Evolutionary conservation across 2,797 vertebrate species (phyloP), one percentile per base, ranked within the genome.

Genomic region (Odontamblyopus rebecca): DNA sequence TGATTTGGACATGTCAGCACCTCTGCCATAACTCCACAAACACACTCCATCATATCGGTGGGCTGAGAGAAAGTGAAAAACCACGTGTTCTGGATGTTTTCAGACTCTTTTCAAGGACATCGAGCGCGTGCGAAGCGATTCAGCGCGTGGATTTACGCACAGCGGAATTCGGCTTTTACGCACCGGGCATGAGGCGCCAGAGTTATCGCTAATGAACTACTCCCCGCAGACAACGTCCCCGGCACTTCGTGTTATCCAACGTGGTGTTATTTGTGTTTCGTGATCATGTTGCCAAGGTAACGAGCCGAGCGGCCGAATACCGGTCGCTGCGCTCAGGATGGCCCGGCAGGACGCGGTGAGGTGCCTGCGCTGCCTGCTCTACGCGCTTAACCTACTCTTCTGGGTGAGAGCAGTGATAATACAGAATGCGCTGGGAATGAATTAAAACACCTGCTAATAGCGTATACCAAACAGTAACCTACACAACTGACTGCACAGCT

Each of bases 271-370:
- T 69, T 48, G 67, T 79, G 51, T 66, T 64, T 78, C 75, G 75
- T 74, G 82, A 85, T 76, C 76, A 86, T 87, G 90, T 72, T 79
- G 85, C 80, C 87, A 81, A 90, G 90, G 88, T 84, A 79, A 94
- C 93, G 90, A 96, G 94, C 94, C 86, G 91, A 82, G 86, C 81
- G 82, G 82, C 74, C 87, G 82, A 86, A 84, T 87, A 78, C 78
- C 76, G 81, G 82, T 77, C 83, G 84, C 89, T 79, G 79, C 75
- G 81, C 81, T 76, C 82, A 62, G 93, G 89, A 98, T 99, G 97
- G 96, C 97, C 91, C 96, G 96, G 84, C 93, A 97, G 92, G 97
- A 99, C 91, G 97, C 97, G 30, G 96, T 99, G 89, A 95, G 94
- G 92, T 99, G 97, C 84, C 90, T 98, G 86, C 95, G 97, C 76